These are phyloP conservation scores for Aurelia coerulea DNA, from an alignment of 30 jellyfish, hydroid and myxozoan species.

Conservation along the genomic window DNA sequence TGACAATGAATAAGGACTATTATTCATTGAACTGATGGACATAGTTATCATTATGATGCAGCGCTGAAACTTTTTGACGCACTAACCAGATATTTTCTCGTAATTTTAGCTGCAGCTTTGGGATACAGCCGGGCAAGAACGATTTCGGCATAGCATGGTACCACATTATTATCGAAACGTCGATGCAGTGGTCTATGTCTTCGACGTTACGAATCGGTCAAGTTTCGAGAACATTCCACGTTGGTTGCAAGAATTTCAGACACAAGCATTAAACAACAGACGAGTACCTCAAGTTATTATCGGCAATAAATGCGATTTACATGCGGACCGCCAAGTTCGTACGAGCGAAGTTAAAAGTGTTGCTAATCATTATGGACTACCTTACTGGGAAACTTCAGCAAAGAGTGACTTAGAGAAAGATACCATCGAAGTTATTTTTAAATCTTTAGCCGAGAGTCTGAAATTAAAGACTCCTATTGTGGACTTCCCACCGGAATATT, in stretches of 20 bases:
- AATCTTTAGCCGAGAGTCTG: conserved; percentile 82
- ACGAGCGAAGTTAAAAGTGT: conserved; percentile 76
- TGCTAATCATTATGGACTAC: conserved; percentile 82
- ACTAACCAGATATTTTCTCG: not conserved
- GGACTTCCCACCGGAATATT: conserved; percentile 85
- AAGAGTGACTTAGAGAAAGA: conserved; percentile 89
- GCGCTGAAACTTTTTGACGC: no score
- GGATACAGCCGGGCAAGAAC: conserved; percentile 98
- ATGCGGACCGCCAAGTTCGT: conserved; percentile 91
- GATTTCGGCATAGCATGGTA: conserved; percentile 87
- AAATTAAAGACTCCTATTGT: conserved; percentile 68
- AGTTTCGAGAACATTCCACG: conserved; percentile 73
- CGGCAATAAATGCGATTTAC: conserved; percentile 96
- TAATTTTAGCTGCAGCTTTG: conserved; percentile 83
- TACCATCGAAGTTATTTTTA: conserved; percentile 83
- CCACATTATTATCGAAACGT: conserved; percentile 95
- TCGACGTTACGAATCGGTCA: conserved; percentile 79
- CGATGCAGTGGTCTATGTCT: conserved; percentile 93
- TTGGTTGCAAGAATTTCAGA: conserved; percentile 89
- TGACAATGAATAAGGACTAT: no score
- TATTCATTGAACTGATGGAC: no score
- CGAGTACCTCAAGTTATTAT: conserved; percentile 80
- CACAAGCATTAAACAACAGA: conserved; percentile 22
- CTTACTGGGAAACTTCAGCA: conserved; percentile 96
- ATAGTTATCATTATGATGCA: no score